A percentile compares a stretch with the other conserved stretches of the same genome.
Conservation (phyloP, 2,797 vertebrate species). For the Alcedo quadribrachys region DNA sequence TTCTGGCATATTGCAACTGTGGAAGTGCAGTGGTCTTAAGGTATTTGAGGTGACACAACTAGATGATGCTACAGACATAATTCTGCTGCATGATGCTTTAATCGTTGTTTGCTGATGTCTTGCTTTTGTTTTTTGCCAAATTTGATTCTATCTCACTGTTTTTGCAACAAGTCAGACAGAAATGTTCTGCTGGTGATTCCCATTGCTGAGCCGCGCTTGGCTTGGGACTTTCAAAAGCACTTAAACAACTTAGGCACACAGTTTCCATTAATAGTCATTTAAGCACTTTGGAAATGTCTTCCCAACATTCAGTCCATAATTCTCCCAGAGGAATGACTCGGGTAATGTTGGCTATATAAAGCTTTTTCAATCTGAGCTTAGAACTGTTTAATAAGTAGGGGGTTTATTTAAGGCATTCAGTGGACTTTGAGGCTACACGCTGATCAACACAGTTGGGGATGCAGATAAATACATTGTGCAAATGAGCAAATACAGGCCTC, state of each 20-base stretch:
- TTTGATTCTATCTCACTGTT: background rate
- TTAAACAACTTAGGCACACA: background rate
- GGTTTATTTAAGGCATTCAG: conserved; percentile 39
- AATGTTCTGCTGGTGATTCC: background rate
- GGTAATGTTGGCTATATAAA: conserved; percentile 27
- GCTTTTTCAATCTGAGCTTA: background rate
- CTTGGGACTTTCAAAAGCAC: background rate
- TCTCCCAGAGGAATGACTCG: conserved; percentile 3
- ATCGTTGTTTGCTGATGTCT: background rate
- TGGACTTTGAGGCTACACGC: conserved; percentile 1
- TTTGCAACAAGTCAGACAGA: background rate
- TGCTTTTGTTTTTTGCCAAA: background rate
- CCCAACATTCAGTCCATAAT: background rate
- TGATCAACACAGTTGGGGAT: background rate
- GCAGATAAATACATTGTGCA: conserved; percentile 41
- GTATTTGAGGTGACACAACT: background rate
- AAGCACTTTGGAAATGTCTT: conserved; percentile 8
- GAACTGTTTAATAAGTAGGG: conserved; percentile 18
- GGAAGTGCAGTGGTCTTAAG: background rate
- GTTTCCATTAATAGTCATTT: conserved; percentile 14
- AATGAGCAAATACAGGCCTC: conserved; percentile 54
- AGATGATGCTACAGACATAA: background rate
- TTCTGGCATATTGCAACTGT: background rate
- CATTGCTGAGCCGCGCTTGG: background rate
- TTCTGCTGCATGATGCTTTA: background rate